These are phyloP conservation scores for Psilanteris sp. DNA, from an alignment of 1,140 invertebrate genomes.

Conservation along the genomic window DNA sequence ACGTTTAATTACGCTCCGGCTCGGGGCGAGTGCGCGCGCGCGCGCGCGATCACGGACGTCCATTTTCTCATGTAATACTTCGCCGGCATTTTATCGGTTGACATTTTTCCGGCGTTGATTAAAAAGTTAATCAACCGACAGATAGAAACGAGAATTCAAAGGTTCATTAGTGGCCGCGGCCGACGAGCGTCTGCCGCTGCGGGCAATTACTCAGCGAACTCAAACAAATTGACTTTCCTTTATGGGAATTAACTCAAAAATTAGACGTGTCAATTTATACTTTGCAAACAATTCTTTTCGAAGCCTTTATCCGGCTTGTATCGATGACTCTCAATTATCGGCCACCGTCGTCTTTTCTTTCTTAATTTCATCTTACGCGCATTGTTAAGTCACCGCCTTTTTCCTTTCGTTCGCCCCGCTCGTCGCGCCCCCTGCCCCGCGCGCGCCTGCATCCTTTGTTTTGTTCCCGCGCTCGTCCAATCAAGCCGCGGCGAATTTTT, in stretches of 20 bases:
- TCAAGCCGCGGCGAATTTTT: slow-evolving; percentile 6
- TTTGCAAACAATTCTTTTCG: slow-evolving; percentile 54
- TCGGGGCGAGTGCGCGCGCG: background rate
- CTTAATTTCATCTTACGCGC: slow-evolving; percentile 16
- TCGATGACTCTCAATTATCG: slow-evolving; percentile 55
- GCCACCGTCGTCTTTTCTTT: slow-evolving; percentile 6
- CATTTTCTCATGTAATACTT: slow-evolving; percentile 60
- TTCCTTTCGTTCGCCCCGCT: too few relatives aligned
- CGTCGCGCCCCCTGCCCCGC: too few relatives aligned
- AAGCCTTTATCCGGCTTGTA: slow-evolving; percentile 47
- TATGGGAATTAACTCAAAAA: slow-evolving; percentile 56
- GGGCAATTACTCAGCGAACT: slow-evolving; percentile 64
- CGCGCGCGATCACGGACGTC: too few relatives aligned
- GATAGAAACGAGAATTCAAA: slow-evolving; percentile 61
- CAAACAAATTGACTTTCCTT: slow-evolving; percentile 59
- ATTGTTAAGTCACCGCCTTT: too few relatives aligned
- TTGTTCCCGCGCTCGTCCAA: too few relatives aligned
- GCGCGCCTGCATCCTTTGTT: too few relatives aligned
- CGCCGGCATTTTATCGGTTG: slow-evolving; percentile 48
- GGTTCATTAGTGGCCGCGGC: slow-evolving; percentile 53
- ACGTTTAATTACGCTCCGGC: slow-evolving; percentile 43
- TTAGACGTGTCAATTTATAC: slow-evolving; percentile 53
- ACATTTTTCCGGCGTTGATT: slow-evolving; percentile 62
- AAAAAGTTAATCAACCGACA: slow-evolving; percentile 68
- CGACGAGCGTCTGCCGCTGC: slow-evolving; percentile 10